Evolutionary conservation across 1,140 invertebrate genomes (phyloP).

Genomic region (Leptinotarsa defecta): DNA sequence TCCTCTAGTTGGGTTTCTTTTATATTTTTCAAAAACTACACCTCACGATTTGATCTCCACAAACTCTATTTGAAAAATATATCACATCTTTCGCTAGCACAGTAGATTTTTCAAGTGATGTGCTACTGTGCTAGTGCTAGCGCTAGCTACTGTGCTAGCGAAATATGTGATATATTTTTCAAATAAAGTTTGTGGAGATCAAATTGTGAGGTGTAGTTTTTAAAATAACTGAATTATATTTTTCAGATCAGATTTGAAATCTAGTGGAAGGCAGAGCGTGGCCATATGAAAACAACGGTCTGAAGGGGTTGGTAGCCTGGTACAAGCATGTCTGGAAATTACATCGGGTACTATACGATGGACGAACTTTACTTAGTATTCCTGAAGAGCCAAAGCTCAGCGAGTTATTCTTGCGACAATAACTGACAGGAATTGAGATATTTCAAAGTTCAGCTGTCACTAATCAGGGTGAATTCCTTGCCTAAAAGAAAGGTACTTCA

Average conservation of each 20-base stretch:
- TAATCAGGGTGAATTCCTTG: neutral
- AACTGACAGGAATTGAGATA: neutral
- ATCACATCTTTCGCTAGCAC: too few species aligned
- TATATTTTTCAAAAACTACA: neutral
- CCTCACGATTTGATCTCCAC: too few species aligned
- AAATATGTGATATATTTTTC: too few species aligned
- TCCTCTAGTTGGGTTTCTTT: neutral
- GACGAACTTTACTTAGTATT: neutral
- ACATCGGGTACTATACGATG: neutral
- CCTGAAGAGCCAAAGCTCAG: neutral
- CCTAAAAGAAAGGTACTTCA: neutral
- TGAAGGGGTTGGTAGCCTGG: neutral
- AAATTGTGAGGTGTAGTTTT: too few species aligned
- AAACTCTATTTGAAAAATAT: too few species aligned
- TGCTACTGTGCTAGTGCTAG: too few species aligned
- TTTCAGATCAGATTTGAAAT: neutral
- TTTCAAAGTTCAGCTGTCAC: neutral
- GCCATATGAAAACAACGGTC: neutral
- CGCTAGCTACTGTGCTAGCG: too few species aligned
- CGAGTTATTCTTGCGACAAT: neutral
- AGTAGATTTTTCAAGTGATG: too few species aligned
- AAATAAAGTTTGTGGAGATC: too few species aligned
- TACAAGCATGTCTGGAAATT: neutral
- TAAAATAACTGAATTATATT: too few species aligned
- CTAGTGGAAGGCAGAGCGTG: neutral